phyloP scores from a whole-genome alignment of 1,140 invertebrate genomes.

The Carposina sasakii region DNA sequence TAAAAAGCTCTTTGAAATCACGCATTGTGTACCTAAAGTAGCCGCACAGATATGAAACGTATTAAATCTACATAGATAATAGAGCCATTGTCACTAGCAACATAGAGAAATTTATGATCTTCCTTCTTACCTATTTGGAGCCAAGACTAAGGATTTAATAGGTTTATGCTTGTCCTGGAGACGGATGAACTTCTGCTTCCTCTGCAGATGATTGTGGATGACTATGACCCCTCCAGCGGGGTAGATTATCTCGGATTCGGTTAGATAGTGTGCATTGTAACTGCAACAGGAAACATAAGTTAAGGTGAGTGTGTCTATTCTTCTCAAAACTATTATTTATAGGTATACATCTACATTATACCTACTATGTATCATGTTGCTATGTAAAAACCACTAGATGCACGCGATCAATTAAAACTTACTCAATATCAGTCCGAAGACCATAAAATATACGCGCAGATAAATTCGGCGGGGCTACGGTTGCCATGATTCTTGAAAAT shows the following conservation, averaged over 20 bases:
- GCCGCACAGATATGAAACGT: too few relatives aligned
- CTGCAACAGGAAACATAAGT: conserved; percentile 26
- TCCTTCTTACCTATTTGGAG: conserved; percentile 77
- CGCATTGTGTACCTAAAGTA: too few relatives aligned
- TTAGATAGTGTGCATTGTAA: conserved; percentile 78
- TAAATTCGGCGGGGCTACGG: conserved; percentile 50
- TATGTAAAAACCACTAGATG: too few relatives aligned
- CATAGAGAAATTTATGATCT: too few relatives aligned
- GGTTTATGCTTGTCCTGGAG: conserved; percentile 72
- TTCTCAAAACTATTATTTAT: too few relatives aligned
- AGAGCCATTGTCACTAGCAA: too few relatives aligned
- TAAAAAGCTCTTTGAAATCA: too few relatives aligned
- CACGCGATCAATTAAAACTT: too few relatives aligned
- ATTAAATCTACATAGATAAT: too few relatives aligned
- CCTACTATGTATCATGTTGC: too few relatives aligned
- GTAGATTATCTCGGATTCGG: conserved; percentile 79
- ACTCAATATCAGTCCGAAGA: conserved; percentile 64
- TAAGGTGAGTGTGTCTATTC: not conserved
- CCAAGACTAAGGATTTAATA: conserved; percentile 73
- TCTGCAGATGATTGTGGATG: conserved; percentile 76
- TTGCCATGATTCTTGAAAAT: conserved; percentile 32
- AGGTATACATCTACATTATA: too few relatives aligned
- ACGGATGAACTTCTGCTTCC: conserved; percentile 73
- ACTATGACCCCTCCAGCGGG: conserved; percentile 78
- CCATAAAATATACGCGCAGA: conserved; percentile 62